phyloP scores from a whole-genome alignment of 2,888 invertebrate species.

The Orchesellides sinensis region DNA sequence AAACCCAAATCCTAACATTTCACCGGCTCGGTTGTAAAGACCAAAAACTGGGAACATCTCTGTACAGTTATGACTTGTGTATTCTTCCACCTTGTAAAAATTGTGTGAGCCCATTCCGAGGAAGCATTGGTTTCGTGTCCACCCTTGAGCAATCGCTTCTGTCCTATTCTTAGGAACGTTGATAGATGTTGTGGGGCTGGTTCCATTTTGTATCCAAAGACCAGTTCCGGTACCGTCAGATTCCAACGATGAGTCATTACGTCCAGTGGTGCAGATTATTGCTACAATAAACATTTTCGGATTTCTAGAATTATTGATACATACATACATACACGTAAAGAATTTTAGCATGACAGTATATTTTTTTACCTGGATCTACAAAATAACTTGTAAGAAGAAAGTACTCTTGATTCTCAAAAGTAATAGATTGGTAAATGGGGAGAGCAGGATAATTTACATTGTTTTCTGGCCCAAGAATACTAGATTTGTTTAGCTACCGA shows the following conservation, averaged over 20 bases:
- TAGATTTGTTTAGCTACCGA: conserved; percentile 29
- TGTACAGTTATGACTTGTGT: conserved; percentile 56
- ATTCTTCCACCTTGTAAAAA: conserved; percentile 62
- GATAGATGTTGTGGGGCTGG: conserved; percentile 23
- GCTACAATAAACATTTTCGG: conserved; percentile 24
- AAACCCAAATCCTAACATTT: conserved; percentile 67
- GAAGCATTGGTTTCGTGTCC: conserved; percentile 68
- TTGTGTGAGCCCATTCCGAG: conserved; percentile 66
- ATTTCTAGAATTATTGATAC: too few relatives aligned
- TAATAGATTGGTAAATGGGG: conserved; percentile 64
- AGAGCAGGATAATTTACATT: conserved; percentile 57
- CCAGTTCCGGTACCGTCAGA: conserved; percentile 68
- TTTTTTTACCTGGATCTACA: conserved; percentile 69
- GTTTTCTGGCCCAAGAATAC: conserved; percentile 41
- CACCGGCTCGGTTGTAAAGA: conserved; percentile 55
- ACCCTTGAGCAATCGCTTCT: conserved; percentile 57
- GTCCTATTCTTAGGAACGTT: conserved; percentile 54
- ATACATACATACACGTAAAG: too few relatives aligned
- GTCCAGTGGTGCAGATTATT: conserved; percentile 67
- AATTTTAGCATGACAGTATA: too few relatives aligned
- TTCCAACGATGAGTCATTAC: conserved; percentile 41
- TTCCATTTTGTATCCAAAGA: conserved; percentile 68
- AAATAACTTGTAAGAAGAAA: conserved; percentile 69
- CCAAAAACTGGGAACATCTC: conserved; percentile 62
- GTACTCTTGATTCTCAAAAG: conserved; percentile 41